These are phyloP conservation scores for Fregata magnificens DNA, from an alignment of 2,113 vertebrate genomes.

Conservation along the genomic window DNA sequence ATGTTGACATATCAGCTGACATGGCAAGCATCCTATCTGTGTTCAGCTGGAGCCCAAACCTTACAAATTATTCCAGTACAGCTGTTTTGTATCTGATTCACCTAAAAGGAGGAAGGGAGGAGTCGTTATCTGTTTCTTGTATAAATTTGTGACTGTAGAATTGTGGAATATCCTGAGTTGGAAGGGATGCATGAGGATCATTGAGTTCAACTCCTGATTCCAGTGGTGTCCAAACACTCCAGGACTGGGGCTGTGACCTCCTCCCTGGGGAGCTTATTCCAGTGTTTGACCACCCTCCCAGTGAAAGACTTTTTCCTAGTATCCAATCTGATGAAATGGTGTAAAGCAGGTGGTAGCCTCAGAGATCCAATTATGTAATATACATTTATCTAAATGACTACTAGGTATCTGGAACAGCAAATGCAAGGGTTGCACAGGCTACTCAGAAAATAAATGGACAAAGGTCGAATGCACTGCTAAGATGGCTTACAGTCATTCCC, in stretches of 20 bases:
- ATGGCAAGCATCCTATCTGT: not conserved
- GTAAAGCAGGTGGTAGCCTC: not conserved
- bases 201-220: not conserved
- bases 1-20: not conserved
- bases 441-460: not conserved
- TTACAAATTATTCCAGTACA: not conserved
- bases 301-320: not conserved
- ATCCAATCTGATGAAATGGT: not conserved
- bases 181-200: not conserved
- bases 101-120: not conserved
- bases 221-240: not conserved
- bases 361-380: not conserved
- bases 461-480: not conserved
- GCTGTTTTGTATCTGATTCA: not conserved
- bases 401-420: not conserved
- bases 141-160: not conserved
- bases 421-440: not conserved
- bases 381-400: not conserved
- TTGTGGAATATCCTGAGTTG: not conserved
- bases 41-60: not conserved
- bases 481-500: not conserved
- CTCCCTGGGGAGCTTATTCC: not conserved
- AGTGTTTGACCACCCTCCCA: not conserved
- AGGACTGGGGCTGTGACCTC: not conserved
- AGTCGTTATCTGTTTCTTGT: not conserved